These are phyloP conservation scores for Myotis yumanensis DNA, from an alignment of 2,113 vertebrate species.

Conservation along the genomic window DNA sequence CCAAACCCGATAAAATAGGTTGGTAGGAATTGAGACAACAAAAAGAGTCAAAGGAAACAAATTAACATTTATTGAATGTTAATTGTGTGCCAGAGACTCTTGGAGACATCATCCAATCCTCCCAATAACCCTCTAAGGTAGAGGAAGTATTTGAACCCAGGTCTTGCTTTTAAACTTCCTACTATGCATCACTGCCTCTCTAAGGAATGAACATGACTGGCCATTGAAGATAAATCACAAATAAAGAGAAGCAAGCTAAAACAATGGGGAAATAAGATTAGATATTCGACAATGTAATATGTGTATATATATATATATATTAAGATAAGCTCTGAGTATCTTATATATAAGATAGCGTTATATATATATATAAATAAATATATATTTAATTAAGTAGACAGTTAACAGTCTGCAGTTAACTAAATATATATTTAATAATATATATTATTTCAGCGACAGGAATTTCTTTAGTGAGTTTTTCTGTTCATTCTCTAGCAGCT, in stretches of 20 bases:
- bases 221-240: background rate
- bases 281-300: background rate
- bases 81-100: background rate
- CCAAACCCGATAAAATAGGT: background rate
- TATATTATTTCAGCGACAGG: too few relatives aligned
- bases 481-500: too few relatives aligned
- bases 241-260: background rate
- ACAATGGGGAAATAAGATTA: background rate
- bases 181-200: background rate
- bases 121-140: background rate
- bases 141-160: background rate
- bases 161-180: background rate
- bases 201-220: background rate
- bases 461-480: too few relatives aligned
- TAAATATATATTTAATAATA: too few relatives aligned
- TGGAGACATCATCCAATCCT: background rate
- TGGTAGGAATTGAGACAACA: background rate
- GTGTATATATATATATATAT: too few relatives aligned
- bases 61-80: background rate
- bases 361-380: too few relatives aligned
- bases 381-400: too few relatives aligned
- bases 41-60: background rate
- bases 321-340: background rate
- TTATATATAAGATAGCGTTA: too few relatives aligned
- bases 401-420: too few relatives aligned